Evolutionary conservation across 1,140 invertebrate genomes (phyloP), one percentile per base, ranked within the genome.

Genomic region (Andrena cerasifolii): DNA sequence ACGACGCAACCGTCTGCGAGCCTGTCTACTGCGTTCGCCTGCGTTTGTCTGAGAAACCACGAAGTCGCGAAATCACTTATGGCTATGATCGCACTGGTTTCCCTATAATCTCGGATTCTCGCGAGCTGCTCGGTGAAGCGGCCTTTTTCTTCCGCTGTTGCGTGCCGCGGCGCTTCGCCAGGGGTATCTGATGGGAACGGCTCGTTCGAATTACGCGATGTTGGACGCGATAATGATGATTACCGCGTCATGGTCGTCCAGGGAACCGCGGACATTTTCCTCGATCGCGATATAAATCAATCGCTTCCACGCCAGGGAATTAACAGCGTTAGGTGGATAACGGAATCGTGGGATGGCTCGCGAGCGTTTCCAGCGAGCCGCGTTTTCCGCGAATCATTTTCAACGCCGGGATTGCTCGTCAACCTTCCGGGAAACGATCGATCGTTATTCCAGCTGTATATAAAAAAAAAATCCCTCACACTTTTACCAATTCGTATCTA

Each of bases 171-270:
- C 16, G 33, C 14, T 16, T 28, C 33, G 8, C 28, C 3, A 4
- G 26, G 18, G n/a, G 6, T n/a, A 36, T 33, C 10, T 18, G 62
- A 67, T 67, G 63, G 28, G 63, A 58, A 43, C n/a, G 73, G 53
- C 21, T 45, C 14, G 63, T 47, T 40, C 36, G 21, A 14, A 62
- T 72, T 62, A 51, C 58, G 61, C 62, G 72, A 58, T 56, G 61
- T 12, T n/a, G 6, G 36, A 21, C 51, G 73, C 73, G 63, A 73
- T 73, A 73, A 73, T 54, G 59, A 73, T 53, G 47, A 62, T 73
- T 54, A 28, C 43, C 28, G 8, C 36, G 45, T 51, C 73, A 36
- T 36, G 63, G 40, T 58, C 28, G 36, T 58, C 12, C 28, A 10
- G n/a, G 16, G 53, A n/a, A 76, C 24, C 51, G 4, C 10, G 28